Evolutionary conservation across 2,888 invertebrate genomes (phyloP).

Genomic region (Nycteola revayana): DNA sequence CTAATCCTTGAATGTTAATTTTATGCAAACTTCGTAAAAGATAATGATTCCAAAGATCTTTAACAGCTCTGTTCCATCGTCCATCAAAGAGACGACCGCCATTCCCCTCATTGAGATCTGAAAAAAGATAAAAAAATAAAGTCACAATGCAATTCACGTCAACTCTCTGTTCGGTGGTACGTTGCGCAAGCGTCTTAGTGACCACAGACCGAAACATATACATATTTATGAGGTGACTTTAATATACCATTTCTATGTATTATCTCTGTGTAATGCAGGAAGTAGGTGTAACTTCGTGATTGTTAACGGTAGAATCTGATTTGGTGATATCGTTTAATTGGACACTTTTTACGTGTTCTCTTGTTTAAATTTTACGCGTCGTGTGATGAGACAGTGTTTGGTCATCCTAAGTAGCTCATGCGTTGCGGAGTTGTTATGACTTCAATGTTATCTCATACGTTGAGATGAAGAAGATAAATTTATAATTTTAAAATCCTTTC

Average conservation of each 20-base stretch:
- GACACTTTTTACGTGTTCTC: slow-evolving; percentile 14
- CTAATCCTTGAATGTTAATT: too few species aligned
- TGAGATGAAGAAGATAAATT: too few species aligned
- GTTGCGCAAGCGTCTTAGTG: slow-evolving; percentile 76
- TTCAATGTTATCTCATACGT: too few species aligned
- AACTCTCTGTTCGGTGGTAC: slow-evolving; percentile 46
- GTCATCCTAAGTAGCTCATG: neutral
- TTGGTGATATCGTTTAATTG: slow-evolving; percentile 53
- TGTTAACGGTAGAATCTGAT: slow-evolving; percentile 68
- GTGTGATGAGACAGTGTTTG: too few species aligned
- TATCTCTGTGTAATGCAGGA: slow-evolving; percentile 78
- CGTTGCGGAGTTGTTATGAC: too few species aligned
- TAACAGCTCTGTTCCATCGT: too few species aligned
- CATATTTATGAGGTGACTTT: slow-evolving; percentile 80
- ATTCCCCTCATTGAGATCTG: neutral
- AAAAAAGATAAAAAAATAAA: slow-evolving; percentile 4
- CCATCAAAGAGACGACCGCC: too few species aligned
- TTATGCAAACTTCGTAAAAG: too few species aligned
- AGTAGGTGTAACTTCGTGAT: slow-evolving; percentile 63
- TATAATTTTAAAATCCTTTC: too few species aligned
- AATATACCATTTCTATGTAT: slow-evolving; percentile 82
- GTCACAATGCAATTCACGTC: slow-evolving; percentile 15
- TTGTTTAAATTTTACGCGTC: neutral
- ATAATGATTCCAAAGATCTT: too few species aligned
- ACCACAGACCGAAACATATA: slow-evolving; percentile 78